A percentile compares a stretch with the other conserved stretches of the same genome.
These are phyloP conservation scores for Megaceryle maxima DNA, from an alignment of 2,113 vertebrate species.

Conservation along the genomic window DNA sequence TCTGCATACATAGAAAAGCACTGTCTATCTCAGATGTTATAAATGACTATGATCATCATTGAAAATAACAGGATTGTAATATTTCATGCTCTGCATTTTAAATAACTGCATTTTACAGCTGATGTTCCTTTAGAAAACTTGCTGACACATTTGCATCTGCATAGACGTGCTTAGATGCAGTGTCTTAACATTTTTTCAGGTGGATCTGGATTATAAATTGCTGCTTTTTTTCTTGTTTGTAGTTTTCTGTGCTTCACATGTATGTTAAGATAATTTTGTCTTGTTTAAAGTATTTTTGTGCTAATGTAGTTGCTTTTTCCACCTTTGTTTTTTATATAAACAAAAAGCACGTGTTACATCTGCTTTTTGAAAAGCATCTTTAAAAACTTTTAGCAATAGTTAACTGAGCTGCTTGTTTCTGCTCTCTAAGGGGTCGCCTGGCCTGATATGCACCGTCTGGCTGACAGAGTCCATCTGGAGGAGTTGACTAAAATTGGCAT, in stretches of 20 bases:
- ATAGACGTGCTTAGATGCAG: background rate
- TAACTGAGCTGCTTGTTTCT: constrained; percentile 30
- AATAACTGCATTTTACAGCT: background rate
- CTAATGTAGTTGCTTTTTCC: background rate
- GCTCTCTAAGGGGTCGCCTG: constrained; percentile 85
- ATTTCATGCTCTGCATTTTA: background rate
- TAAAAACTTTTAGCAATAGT: background rate
- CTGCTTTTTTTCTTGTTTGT: background rate
- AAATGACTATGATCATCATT: background rate
- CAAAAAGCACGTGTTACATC: background rate
- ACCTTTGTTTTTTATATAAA: background rate
- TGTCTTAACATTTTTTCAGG: background rate
- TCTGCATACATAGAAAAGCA: background rate
- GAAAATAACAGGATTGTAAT: background rate
- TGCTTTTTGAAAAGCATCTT: background rate
- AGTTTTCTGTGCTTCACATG: background rate
- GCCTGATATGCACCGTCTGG: constrained; percentile 93
- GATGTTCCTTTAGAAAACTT: background rate
- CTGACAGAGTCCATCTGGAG: constrained; percentile 91
- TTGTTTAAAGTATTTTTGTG: background rate
- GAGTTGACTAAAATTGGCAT: constrained; percentile 87
- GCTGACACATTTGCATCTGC: background rate
- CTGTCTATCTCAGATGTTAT: background rate
- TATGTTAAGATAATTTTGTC: background rate
- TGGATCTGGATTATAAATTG: background rate